A percentile compares a stretch with the other conserved stretches of the same genome.
Conservation (phyloP, 1,140 invertebrate genomes). For the Megalopta genalis region DNA sequence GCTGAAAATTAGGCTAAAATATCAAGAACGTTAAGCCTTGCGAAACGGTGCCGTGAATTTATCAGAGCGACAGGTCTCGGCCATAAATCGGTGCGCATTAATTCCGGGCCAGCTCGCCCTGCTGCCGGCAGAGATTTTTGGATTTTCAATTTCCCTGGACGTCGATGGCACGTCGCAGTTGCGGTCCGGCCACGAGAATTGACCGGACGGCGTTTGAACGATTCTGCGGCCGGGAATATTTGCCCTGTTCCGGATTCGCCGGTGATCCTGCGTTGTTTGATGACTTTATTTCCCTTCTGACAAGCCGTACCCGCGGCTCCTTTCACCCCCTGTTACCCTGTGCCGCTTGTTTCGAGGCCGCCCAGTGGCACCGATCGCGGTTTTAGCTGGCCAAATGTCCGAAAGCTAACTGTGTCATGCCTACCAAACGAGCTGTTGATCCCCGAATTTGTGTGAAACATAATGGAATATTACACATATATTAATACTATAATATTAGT, state of each 20-base stretch:
- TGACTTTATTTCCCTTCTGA: conserved; percentile 42
- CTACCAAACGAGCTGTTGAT: too few relatives aligned
- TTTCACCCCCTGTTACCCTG: neutral
- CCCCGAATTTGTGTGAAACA: too few relatives aligned
- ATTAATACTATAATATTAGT: too few relatives aligned
- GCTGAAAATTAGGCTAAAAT: too few relatives aligned
- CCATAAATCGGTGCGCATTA: too few relatives aligned
- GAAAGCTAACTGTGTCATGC: too few relatives aligned
- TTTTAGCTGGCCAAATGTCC: too few relatives aligned
- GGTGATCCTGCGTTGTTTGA: conserved; percentile 20
- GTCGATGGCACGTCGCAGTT: conserved; percentile 46
- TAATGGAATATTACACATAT: too few relatives aligned
- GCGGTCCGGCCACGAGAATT: conserved; percentile 45
- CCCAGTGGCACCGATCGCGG: too few relatives aligned
- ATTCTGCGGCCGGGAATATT: conserved; percentile 37
- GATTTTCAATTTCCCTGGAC: conserved; percentile 47
- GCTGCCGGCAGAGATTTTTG: conserved; percentile 20
- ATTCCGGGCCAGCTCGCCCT: neutral
- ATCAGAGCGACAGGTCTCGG: too few relatives aligned
- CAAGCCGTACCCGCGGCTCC: conserved; percentile 23
- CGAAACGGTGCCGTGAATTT: too few relatives aligned
- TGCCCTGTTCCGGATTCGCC: conserved; percentile 34
- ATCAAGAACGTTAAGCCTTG: too few relatives aligned
- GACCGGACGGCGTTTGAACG: conserved; percentile 26
- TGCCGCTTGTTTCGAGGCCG: neutral